Conservation (phyloP, 2,113 vertebrate genomes). For the Aptenodytes forsteri region DNA sequence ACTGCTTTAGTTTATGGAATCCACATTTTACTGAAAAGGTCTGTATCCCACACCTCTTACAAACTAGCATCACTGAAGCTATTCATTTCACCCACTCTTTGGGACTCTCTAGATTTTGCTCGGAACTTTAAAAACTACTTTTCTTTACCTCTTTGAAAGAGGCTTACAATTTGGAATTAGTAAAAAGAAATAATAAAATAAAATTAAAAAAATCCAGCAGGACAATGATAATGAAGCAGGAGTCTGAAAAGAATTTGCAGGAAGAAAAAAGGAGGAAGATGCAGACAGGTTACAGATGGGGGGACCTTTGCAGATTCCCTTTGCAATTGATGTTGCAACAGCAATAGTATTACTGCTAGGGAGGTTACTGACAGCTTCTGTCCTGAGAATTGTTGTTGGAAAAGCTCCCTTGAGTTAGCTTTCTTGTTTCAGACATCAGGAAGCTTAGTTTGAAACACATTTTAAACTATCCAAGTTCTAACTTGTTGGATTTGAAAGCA, state of each 20-base stretch:
- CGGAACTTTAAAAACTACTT: not conserved
- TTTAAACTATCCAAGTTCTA: not conserved
- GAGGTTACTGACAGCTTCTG: not conserved
- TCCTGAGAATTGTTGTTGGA: not conserved
- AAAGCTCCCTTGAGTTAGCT: not conserved
- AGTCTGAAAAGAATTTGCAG: not conserved
- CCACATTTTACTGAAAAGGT: not conserved
- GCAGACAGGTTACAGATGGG: not conserved
- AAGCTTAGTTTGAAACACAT: not conserved
- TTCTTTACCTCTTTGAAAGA: not conserved
- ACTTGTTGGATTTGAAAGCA: not conserved
- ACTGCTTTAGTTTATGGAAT: not conserved
- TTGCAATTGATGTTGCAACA: not conserved
- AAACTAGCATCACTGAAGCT: not conserved
- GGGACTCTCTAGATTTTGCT: not conserved
- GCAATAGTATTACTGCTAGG: not conserved
- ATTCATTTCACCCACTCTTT: not conserved
- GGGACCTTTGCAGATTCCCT: not conserved
- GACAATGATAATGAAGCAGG: not conserved
- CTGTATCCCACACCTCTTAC: not conserved
- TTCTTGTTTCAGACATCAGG: not conserved
- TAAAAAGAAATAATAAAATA: not conserved
- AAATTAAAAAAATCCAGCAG: not conserved
- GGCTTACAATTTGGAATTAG: not conserved
- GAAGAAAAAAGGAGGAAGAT: not conserved